These are phyloP conservation scores for Phrynosoma platyrhinos DNA, from an alignment of 2,113 vertebrate genomes.

Conservation along the genomic window DNA sequence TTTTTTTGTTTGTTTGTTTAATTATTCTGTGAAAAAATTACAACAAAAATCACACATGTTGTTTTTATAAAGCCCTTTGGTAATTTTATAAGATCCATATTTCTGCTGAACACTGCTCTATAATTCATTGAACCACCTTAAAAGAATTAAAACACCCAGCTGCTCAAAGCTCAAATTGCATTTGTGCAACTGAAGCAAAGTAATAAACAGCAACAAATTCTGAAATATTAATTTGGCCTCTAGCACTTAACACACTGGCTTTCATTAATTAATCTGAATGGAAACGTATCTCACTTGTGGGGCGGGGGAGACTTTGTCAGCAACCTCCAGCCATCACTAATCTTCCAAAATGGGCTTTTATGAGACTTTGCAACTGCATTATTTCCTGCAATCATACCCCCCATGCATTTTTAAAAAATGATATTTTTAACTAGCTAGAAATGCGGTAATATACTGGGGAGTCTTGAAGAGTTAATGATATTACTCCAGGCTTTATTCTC, in stretches of 20 bases:
- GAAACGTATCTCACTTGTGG: conserved; percentile 46
- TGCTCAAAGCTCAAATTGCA: conserved; percentile 60
- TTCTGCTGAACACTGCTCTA: conserved; percentile 61
- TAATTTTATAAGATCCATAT: too few species aligned
- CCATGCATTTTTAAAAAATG: neutral
- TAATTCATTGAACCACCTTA: conserved; percentile 71
- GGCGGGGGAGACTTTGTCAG: conserved; percentile 36
- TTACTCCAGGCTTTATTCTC: rapidly evolving
- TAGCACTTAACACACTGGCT: conserved; percentile 65
- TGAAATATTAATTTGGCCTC: conserved; percentile 72
- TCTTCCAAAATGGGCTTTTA: conserved; percentile 32
- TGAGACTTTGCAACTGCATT: neutral
- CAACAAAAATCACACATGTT: too few species aligned
- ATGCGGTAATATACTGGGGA: neutral
- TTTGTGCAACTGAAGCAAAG: conserved; percentile 69
- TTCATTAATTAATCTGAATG: conserved; percentile 62
- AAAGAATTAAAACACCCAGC: conserved; percentile 68
- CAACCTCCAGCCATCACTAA: conserved; percentile 38
- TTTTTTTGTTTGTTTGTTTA: too few species aligned
- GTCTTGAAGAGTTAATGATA: conserved; percentile 12
- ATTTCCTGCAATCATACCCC: neutral
- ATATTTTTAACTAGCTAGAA: neutral
- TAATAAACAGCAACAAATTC: conserved; percentile 59
- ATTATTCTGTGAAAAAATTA: too few species aligned
- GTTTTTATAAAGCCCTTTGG: too few species aligned